Percentiles rank a stretch among this genome's conserved stretches.
These are phyloP conservation scores for Ethmia dodecea DNA, from an alignment of 2,888 invertebrate species.

Conservation along the genomic window DNA sequence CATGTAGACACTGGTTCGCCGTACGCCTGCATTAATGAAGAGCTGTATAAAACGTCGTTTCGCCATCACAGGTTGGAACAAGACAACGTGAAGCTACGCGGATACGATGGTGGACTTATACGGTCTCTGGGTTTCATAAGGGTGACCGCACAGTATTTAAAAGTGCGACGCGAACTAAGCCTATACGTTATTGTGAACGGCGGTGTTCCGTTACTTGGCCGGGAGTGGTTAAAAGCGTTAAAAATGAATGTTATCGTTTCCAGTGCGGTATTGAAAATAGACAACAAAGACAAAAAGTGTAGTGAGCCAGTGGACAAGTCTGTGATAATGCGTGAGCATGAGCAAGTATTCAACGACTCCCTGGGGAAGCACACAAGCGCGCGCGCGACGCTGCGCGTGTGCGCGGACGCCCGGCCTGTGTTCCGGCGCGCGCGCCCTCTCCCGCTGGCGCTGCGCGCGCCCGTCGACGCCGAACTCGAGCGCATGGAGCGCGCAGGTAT, in stretches of 20 bases:
- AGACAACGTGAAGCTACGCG: not conserved
- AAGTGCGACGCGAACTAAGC: not conserved
- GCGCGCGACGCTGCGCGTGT: no score
- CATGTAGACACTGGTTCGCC: slow-evolving; percentile 7
- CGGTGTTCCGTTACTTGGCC: no score
- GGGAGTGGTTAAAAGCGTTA: no score
- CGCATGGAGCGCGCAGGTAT: slow-evolving; percentile 6
- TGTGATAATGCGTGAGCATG: no score
- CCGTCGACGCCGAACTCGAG: slow-evolving; percentile 5
- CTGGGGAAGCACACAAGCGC: no score
- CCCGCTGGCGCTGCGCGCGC: slow-evolving; percentile 4
- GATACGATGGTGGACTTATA: not conserved
- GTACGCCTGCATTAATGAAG: slow-evolving; percentile 3
- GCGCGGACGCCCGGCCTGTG: no score
- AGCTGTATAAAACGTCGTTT: not conserved
- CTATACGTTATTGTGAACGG: not conserved
- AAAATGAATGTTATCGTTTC: no score
- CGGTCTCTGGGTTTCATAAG: not conserved
- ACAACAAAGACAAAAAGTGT: no score
- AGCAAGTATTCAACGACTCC: no score
- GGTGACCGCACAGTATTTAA: not conserved
- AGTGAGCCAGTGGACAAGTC: no score
- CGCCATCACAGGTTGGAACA: not conserved
- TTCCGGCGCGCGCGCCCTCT: slow-evolving; percentile 8
- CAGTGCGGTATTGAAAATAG: no score